Conservation (phyloP, 1,140 invertebrate genomes). For the Lysiphlebus fabarum region DNA sequence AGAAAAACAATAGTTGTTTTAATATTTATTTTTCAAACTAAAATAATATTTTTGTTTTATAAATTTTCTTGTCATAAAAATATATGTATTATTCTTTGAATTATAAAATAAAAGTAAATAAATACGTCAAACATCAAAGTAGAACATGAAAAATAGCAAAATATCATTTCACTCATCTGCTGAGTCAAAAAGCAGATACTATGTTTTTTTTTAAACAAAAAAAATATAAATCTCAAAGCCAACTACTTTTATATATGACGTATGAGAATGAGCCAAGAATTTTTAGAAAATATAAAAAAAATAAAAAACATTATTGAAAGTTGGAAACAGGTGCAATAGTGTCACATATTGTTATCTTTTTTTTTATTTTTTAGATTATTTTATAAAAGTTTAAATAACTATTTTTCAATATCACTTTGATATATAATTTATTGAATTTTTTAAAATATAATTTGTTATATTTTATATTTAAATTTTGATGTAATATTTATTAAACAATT, state of each 20-base stretch:
- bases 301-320: slow-evolving; percentile 28
- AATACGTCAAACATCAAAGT: too few relatives aligned
- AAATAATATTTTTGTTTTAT: too few relatives aligned
- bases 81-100: too few relatives aligned
- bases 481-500: not conserved
- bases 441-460: not conserved
- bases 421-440: too few relatives aligned
- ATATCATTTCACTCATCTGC: slow-evolving; percentile 46
- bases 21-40: too few relatives aligned
- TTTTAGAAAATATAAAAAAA: slow-evolving; percentile 24
- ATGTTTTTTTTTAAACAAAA: slow-evolving; percentile 36
- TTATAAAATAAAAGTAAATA: too few relatives aligned
- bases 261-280: slow-evolving; percentile 16
- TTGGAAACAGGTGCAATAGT: not conserved
- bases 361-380: slow-evolving; percentile 8
- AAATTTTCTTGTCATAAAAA: too few relatives aligned
- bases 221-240: slow-evolving; percentile 41
- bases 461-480: slow-evolving; percentile 1
- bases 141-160: not conserved
- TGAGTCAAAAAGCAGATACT: slow-evolving; percentile 50
- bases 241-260: slow-evolving; percentile 22
- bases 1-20: too few relatives aligned
- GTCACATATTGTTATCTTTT: not conserved
- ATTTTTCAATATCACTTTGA: too few relatives aligned
- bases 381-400: not conserved